Base-by-base conservation (phyloP, 2,888 invertebrate genomes). In the Fragum fragum region DNA sequence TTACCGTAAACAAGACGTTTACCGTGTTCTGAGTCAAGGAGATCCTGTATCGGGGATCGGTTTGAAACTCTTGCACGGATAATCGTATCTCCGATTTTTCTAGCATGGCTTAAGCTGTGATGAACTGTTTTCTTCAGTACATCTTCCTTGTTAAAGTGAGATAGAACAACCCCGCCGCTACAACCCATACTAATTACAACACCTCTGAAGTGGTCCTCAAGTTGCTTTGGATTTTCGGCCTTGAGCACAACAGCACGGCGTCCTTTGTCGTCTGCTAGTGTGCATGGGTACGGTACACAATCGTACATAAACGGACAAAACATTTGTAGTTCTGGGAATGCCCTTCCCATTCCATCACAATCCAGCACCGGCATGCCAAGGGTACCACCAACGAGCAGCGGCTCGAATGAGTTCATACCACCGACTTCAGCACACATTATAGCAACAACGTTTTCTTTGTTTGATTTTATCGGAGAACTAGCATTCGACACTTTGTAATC, bases 311-410 rank as follows among this genome's bases (percentile, higher is more conserved):
- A 87, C 7, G 92, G 91, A 1, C 85, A 73, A 61, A 90, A 88
- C 92, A 92, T 91, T 87, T 93, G 91, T 6, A 90, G 73, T 74
- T 92, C 91, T 1, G 94, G 94, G 82, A 93, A 94, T 1, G 94
- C 94, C 53, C 94, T 79, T 6, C 93, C 93, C 93, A 94, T 93
- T 1, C 90, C 90, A 73, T 93, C 93, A 69, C 89, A 89, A 75
- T 94, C 94, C 1, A 93, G 47, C 3, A 92, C 83, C 0, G 93
- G 93, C 14, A 93, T 32, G 16, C 83, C 88, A 11, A 90, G 79
- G 16, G 87, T 86, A 0, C 92, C 92, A 7, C 87, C 91, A 7
- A 91, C 88, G 9, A 90, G 66, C 11, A 93, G 79, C 2, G 93
- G 93, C 66, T 91, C 91, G 0, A 93, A 85, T 26, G 89, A 86